Conservation (phyloP, 2,113 vertebrate genomes). For the Aleadryas rufinucha region DNA sequence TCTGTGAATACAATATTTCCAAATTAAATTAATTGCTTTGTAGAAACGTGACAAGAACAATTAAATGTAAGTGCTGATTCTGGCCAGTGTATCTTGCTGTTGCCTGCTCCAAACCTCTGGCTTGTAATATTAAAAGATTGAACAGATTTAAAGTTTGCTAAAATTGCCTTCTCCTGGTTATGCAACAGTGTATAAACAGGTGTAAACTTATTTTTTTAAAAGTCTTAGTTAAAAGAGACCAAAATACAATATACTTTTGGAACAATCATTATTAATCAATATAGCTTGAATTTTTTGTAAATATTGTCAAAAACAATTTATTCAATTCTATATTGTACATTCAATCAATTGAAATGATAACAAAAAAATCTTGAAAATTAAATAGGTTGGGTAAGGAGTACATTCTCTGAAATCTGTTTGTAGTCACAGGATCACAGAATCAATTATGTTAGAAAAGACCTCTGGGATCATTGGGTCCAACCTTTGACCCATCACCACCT, state of each 20-base stretch:
- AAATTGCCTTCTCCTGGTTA: not conserved
- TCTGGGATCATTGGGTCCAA: fast-evolving
- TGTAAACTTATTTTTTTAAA: not conserved
- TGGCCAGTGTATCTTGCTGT: not conserved
- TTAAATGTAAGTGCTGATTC: not conserved
- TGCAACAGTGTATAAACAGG: not conserved
- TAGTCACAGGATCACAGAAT: not conserved
- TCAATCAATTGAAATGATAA: not conserved
- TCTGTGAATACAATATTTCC: not conserved
- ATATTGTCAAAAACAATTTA: not conserved
- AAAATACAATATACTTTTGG: not conserved
- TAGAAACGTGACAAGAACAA: not conserved
- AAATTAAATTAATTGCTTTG: not conserved
- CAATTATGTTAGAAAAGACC: not conserved
- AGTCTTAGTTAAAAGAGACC: not conserved
- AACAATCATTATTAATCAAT: not conserved
- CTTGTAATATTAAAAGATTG: not conserved
- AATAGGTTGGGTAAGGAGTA: not conserved
- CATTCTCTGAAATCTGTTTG: not conserved
- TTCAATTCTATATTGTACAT: not conserved
- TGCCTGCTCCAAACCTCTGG: not conserved
- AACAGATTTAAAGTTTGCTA: not conserved
- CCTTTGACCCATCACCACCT: not conserved
- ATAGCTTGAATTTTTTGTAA: not conserved
- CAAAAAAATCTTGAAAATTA: not conserved